Evolutionary conservation across 2,888 invertebrate species (phyloP).

Genomic region (Leptothorax acervorum): DNA sequence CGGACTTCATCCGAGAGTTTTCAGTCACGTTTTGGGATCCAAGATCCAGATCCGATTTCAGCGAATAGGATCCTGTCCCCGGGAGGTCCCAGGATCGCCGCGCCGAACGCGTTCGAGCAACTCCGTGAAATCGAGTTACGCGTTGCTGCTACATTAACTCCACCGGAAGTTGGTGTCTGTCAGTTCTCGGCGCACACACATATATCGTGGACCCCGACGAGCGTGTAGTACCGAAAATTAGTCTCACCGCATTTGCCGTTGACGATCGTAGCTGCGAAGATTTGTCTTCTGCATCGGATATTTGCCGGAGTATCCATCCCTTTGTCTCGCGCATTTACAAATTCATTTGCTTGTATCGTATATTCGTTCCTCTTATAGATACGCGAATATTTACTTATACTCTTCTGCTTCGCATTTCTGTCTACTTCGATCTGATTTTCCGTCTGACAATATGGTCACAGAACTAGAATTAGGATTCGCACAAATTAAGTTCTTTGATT

Average conservation of each 20-base stretch:
- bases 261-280: constrained; percentile 33
- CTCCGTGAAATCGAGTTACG: constrained; percentile 74
- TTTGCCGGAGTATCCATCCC: background rate
- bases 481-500: background rate
- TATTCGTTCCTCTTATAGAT: background rate
- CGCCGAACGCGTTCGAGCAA: constrained; percentile 71
- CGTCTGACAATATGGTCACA: background rate
- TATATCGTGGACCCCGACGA: constrained; percentile 29
- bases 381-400: no score
- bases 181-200: constrained; percentile 38
- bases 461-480: background rate
- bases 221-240: constrained; percentile 44
- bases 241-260: constrained; percentile 27
- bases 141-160: constrained; percentile 74
- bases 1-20: constrained; percentile 50
- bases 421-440: background rate
- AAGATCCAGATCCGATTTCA: constrained; percentile 72
- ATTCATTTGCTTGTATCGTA: no score
- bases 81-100: constrained; percentile 62
- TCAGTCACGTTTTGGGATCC: constrained; percentile 69
- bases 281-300: constrained; percentile 13
- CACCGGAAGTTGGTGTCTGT: constrained; percentile 70
- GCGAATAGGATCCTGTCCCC: constrained; percentile 43
- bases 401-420: background rate
- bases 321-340: background rate